A percentile compares a stretch with the other conserved stretches of the same genome.
phyloP scores from a whole-genome alignment of 2,888 invertebrate species.

The Abrostola tripartita region DNA sequence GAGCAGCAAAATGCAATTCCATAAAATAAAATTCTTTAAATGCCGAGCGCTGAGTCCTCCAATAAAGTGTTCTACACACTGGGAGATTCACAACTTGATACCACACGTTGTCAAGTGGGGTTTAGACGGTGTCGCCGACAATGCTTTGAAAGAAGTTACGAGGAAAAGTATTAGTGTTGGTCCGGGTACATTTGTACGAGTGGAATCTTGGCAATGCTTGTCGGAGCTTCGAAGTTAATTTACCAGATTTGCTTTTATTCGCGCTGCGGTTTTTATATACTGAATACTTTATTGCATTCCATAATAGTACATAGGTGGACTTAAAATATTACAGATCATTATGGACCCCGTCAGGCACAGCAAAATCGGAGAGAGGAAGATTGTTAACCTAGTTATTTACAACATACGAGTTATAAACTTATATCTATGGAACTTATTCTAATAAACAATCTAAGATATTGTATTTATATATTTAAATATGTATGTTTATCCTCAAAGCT shows the following conservation, averaged over 20 bases:
- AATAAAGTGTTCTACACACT: slow-evolving; percentile 30
- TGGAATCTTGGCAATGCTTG: background rate
- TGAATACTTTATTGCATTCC: too few species aligned
- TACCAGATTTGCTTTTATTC: background rate
- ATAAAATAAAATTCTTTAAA: slow-evolving; percentile 45
- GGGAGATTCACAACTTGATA: background rate
- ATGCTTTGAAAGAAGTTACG: background rate
- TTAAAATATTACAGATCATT: too few species aligned
- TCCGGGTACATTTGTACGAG: background rate
- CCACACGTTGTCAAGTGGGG: background rate
- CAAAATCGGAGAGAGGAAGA: too few species aligned
- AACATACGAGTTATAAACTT: too few species aligned
- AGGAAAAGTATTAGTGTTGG: background rate
- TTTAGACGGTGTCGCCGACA: background rate
- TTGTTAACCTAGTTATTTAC: too few species aligned
- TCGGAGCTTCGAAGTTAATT: background rate
- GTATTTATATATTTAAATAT: too few species aligned
- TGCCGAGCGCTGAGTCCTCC: slow-evolving; percentile 13
- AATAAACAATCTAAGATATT: too few species aligned
- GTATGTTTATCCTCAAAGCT: too few species aligned
- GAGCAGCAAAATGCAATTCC: slow-evolving; percentile 38
- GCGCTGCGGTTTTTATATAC: too few species aligned
- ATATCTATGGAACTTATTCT: too few species aligned
- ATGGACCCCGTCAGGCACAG: too few species aligned
- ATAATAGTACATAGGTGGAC: too few species aligned